These are phyloP conservation scores for Gallinago nigripennis DNA, from an alignment of 2,797 vertebrate genomes.

Conservation along the genomic window DNA sequence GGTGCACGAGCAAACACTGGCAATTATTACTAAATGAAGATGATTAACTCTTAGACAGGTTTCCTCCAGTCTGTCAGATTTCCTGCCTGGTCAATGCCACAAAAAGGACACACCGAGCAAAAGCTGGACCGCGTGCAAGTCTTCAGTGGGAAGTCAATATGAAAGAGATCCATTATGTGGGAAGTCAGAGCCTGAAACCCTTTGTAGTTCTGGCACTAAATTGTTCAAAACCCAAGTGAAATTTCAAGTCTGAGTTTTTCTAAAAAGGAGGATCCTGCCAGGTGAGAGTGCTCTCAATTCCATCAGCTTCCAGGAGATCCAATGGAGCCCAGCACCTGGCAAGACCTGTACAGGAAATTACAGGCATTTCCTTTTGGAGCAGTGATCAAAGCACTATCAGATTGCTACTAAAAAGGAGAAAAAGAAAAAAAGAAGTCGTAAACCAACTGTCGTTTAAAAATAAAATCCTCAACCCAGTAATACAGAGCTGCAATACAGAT, in stretches of 20 bases:
- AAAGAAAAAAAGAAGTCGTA: not conserved
- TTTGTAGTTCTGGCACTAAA: not conserved
- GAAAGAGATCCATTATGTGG: not conserved
- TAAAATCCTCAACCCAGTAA: not conserved
- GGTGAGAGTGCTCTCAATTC: not conserved
- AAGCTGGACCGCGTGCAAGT: not conserved
- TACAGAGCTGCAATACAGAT: not conserved
- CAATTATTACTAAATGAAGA: not conserved
- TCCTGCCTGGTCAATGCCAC: not conserved
- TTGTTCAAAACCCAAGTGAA: not conserved
- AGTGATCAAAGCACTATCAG: conserved; percentile 10
- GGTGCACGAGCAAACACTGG: not conserved
- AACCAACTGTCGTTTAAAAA: conserved; percentile 20
- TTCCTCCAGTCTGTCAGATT: not conserved
- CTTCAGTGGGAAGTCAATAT: not conserved
- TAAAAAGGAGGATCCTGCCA: not conserved
- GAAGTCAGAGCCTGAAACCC: not conserved
- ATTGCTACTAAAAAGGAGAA: not conserved
- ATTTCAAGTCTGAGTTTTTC: not conserved
- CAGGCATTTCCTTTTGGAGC: conserved; percentile 34
- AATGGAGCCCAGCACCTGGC: conserved; percentile 27
- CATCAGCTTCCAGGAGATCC: not conserved
- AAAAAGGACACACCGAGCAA: not conserved
- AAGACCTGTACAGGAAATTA: conserved; percentile 21
- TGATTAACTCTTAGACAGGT: not conserved